Conservation (phyloP, 2,113 vertebrate species). For the Ramphastos sulfuratus region DNA sequence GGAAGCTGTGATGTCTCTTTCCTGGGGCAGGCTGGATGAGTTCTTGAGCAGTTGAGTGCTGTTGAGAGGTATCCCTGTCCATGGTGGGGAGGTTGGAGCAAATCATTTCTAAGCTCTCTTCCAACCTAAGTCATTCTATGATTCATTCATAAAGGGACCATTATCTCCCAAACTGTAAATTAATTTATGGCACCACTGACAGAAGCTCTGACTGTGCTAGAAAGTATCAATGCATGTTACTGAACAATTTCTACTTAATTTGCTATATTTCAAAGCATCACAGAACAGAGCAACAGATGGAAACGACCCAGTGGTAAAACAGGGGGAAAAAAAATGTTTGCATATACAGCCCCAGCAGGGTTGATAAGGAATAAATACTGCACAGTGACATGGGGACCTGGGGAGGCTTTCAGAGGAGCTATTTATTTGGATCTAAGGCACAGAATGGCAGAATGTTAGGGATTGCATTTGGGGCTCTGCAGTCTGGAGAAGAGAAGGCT, state of each 20-base stretch:
- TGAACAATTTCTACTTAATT: neutral
- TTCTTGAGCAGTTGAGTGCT: too few species aligned
- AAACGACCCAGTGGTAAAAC: neutral
- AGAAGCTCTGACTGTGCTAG: neutral
- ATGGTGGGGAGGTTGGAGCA: too few species aligned
- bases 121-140: too few species aligned
- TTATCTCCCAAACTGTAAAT: neutral
- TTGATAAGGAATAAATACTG: neutral
- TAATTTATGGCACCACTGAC: neutral
- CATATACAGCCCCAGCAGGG: neutral
- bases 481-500: too few species aligned
- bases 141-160: neutral
- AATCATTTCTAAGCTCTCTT: too few species aligned
- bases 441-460: neutral
- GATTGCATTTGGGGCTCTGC: too few species aligned
- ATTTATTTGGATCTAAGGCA: neutral
- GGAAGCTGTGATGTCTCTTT: too few species aligned
- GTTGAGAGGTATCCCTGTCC: too few species aligned
- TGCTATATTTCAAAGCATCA: neutral
- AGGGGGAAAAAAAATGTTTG: neutral
- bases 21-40: too few species aligned
- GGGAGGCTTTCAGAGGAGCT: neutral
- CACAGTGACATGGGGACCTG: rapidly evolving
- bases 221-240: neutral
- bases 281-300: neutral